Percentiles rank a stretch among this genome's conserved stretches.
Evolutionary conservation across 2,797 vertebrate genomes (phyloP).

Genomic region (Thaleichthys pacificus): DNA sequence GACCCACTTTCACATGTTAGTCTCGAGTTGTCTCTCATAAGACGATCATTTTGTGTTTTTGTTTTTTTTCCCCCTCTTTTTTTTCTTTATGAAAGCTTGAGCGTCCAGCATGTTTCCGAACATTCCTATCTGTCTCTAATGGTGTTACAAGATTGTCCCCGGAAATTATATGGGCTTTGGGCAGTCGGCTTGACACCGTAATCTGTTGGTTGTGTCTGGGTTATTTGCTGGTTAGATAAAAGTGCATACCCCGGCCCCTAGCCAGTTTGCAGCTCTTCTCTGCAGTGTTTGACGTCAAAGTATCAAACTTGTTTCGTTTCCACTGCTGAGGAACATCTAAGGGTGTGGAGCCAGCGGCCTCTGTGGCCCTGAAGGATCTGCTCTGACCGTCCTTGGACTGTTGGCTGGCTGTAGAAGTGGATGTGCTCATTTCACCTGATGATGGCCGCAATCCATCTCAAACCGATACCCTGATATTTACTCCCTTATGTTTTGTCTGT

Average conservation of each 20-base stretch:
- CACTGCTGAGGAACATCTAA: too few species aligned
- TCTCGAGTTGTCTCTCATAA: neutral
- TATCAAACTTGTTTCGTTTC: too few species aligned
- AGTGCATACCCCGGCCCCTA: neutral
- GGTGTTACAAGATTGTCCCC: conserved; percentile 28
- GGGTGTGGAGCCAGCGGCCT: too few species aligned
- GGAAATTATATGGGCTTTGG: conserved; percentile 43
- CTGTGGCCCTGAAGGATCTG: too few species aligned
- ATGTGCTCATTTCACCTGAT: too few species aligned
- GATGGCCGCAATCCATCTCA: too few species aligned
- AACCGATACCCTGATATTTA: too few species aligned
- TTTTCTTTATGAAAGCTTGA: conserved; percentile 51
- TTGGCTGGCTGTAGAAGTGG: neutral
- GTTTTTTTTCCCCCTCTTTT: neutral
- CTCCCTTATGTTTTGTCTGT: too few species aligned
- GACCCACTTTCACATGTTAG: conserved; percentile 59
- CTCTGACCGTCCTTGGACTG: too few species aligned
- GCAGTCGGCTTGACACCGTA: conserved; percentile 23
- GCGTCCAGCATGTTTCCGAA: conserved; percentile 47
- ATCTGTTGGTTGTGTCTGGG: conserved; percentile 28
- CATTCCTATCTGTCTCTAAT: conserved; percentile 29
- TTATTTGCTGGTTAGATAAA: conserved; percentile 20
- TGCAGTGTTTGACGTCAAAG: too few species aligned
- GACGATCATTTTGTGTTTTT: neutral
- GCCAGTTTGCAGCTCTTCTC: too few species aligned